Evolutionary conservation across 2,797 vertebrate species (phyloP).

Genomic region (Capromys pilorides): DNA sequence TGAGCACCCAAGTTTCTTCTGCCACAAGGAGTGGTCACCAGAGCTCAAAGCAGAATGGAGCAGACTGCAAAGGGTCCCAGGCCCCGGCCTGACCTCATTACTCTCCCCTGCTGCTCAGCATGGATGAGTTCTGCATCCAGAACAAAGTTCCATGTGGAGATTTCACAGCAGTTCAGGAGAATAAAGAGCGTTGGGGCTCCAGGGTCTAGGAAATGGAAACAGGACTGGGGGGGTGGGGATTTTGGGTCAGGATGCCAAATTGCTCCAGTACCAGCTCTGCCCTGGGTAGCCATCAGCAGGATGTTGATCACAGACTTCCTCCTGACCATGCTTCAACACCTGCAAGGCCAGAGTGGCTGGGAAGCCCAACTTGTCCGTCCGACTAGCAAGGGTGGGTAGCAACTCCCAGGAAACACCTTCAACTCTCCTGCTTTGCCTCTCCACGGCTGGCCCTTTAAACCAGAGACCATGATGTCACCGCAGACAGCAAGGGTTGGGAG

Average conservation of each 20-base stretch:
- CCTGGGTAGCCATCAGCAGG: not conserved
- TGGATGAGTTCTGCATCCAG: not conserved
- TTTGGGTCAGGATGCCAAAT: not conserved
- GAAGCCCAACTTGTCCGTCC: not conserved
- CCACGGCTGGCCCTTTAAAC: slow-evolving; percentile 78
- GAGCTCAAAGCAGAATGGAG: slow-evolving; percentile 56
- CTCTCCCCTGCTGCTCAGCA: not conserved
- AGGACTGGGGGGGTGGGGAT: not conserved
- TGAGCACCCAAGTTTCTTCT: slow-evolving; percentile 6
- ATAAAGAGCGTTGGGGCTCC: not conserved
- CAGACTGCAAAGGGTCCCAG: slow-evolving; percentile 87
- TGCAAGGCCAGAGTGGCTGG: not conserved
- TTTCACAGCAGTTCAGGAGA: not conserved
- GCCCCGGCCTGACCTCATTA: slow-evolving; percentile 85
- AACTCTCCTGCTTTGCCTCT: not conserved
- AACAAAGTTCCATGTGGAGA: not conserved
- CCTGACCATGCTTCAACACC: not conserved
- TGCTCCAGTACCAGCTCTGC: not conserved
- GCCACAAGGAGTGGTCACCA: slow-evolving; percentile 30
- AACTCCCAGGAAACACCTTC: not conserved
- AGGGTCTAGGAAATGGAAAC: not conserved
- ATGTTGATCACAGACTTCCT: not conserved
- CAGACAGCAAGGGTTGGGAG: slow-evolving; percentile 59
- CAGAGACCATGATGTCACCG: slow-evolving; percentile 79
- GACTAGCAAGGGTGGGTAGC: not conserved